Evolutionary conservation across 2,797 vertebrate genomes (phyloP), one percentile per base, ranked within the genome.

Genomic region (Euthynnus affinis): DNA sequence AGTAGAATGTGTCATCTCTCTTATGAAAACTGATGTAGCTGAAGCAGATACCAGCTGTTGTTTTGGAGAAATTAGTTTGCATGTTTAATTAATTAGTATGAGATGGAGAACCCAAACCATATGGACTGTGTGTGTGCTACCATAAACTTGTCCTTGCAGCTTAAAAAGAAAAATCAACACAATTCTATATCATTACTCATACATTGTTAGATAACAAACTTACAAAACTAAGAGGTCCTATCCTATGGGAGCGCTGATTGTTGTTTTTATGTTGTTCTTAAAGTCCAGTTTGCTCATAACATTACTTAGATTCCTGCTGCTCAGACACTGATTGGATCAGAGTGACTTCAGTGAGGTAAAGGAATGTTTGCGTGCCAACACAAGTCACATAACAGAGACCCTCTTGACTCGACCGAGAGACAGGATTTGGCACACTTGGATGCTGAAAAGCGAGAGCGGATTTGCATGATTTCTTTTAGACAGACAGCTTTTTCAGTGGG

Each of bases 251-350:
- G 6, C 27, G 9, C 3, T n/a, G n/a, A 9, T 18, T 55, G 56
- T 6, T 66, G 27, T 18, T 62, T 58, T 27, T n/a, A 68, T 10
- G 3, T 62, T 48, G 20, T 15, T 40, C 9, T 23, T 42, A 15
- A 15, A 15, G 52, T 68, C 20, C 9, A 44, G 63, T 81, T 82
- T 69, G 55, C 72, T 57, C 27, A 15, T 63, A 64, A 77, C 88
- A 89, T 93, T 90, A 77, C 80, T 46, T 57, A 57, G 37, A 92
- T 90, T 84, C 85, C 82, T 81, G 37, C 73, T 25, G 23, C 71
- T 84, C 44, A 66, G 27, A 34, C 56, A 70, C 66, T 71, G 84
- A 90, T 78, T 82, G 52, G 48, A 86, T 89, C 78, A 73, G 59
- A 78, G 67, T 65, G 53, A 87, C 75, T 81, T 77, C 23, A 69